phyloP scores from a whole-genome alignment of 1,140 invertebrate genomes.

The Octopus bimaculoides region DNA sequence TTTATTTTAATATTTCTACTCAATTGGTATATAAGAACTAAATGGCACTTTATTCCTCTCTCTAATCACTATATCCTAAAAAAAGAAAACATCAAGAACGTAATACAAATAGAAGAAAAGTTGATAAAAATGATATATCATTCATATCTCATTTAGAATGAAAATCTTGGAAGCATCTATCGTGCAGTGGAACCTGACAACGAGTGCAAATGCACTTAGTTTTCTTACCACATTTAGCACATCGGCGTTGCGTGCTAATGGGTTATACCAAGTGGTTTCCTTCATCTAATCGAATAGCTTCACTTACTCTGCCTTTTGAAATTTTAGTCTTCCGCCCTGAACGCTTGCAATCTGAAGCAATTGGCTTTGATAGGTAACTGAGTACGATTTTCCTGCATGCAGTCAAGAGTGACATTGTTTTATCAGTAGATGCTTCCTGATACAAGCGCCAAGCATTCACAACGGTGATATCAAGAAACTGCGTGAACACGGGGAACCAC shows the following conservation, averaged over 20 bases:
- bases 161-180: background rate
- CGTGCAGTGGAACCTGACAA: background rate
- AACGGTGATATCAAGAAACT: background rate
- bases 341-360: background rate
- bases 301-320: background rate
- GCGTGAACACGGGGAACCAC: conserved; percentile 41
- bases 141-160: background rate
- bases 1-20: background rate
- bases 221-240: background rate
- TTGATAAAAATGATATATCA: background rate
- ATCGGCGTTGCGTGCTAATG: background rate
- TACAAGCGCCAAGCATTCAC: conserved; percentile 4
- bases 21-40: background rate
- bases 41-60: background rate
- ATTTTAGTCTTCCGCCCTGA: background rate
- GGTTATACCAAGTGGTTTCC: background rate
- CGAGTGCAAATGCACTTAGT: background rate
- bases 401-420: too few species aligned
- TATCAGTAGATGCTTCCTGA: background rate
- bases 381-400: background rate
- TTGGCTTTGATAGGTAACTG: background rate
- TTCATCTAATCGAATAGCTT: background rate
- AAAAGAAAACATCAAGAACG: background rate
- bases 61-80: background rate
- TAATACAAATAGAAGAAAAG: background rate